Evolutionary conservation across 2,888 invertebrate genomes (phyloP).

Genomic region (Poecilus cupreus): DNA sequence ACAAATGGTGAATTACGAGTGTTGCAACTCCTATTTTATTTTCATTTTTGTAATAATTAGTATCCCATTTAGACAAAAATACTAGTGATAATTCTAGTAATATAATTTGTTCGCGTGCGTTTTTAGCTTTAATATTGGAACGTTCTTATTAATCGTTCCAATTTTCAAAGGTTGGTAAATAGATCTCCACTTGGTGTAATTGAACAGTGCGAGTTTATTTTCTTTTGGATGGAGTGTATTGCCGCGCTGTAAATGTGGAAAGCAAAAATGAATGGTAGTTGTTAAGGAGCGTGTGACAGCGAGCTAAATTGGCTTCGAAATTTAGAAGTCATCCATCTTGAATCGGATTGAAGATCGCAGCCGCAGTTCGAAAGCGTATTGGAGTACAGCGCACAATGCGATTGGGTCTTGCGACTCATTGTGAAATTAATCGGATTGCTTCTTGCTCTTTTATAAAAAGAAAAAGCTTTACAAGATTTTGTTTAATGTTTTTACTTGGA

Average conservation of each 20-base stretch:
- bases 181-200: background rate
- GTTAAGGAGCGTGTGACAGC: slow-evolving; percentile 48
- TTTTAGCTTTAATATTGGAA: too few species aligned
- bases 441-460: background rate
- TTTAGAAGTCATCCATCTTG: slow-evolving; percentile 48
- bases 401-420: background rate
- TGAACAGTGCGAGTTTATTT: slow-evolving; percentile 11
- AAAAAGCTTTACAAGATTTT: slow-evolving; percentile 14
- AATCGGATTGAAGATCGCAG: slow-evolving; percentile 26
- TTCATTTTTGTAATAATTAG: too few species aligned
- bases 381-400: slow-evolving; percentile 11
- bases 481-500: background rate
- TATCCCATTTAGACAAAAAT: too few species aligned
- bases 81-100: too few species aligned
- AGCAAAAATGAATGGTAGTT: slow-evolving; percentile 40
- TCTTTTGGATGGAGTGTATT: background rate
- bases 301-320: slow-evolving; percentile 47
- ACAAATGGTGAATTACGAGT: too few species aligned
- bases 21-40: too few species aligned
- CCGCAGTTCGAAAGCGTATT: background rate
- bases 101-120: too few species aligned
- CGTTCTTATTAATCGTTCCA: background rate
- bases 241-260: slow-evolving; percentile 10
- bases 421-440: slow-evolving; percentile 18
- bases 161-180: slow-evolving; percentile 1